These are phyloP conservation scores for Indicator indicator DNA, from an alignment of 2,113 vertebrate species.

Conservation along the genomic window DNA sequence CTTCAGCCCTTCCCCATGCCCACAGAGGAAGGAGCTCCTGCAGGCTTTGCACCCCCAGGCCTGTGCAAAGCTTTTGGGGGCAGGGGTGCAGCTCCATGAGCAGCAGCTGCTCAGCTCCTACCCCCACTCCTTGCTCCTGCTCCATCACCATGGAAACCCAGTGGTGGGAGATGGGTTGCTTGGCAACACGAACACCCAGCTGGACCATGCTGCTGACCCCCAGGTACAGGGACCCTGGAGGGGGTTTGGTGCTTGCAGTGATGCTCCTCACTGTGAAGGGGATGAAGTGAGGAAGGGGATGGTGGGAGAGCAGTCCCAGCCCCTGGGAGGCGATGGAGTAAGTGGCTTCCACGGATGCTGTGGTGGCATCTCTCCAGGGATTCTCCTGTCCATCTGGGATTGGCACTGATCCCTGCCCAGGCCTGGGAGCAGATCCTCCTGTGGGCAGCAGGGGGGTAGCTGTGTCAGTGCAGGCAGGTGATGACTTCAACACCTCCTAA, in stretches of 20 bases:
- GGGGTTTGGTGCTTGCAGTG: not conserved
- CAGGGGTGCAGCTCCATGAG: not conserved
- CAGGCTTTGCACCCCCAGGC: not conserved
- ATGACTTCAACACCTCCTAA: not conserved
- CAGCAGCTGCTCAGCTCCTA: not conserved
- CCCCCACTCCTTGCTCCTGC: accelerated
- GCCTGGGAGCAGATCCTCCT: not conserved
- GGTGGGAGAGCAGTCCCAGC: not conserved
- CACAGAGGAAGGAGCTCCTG: accelerated
- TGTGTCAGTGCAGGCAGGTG: not conserved
- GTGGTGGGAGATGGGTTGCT: not conserved
- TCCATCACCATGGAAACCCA: not conserved
- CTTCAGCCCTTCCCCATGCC: not conserved
- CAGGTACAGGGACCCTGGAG: not conserved
- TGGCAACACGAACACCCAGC: not conserved
- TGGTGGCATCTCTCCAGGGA: not conserved
- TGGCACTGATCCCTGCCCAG: not conserved
- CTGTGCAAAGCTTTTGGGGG: accelerated
- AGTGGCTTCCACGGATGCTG: not conserved
- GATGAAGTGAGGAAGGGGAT: not conserved
- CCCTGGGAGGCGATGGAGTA: not conserved
- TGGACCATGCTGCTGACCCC: not conserved
- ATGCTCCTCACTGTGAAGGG: not conserved
- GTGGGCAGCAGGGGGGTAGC: accelerated
- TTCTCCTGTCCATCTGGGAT: not conserved